Evolutionary conservation across 2,113 vertebrate species (phyloP).

Genomic region (Ramphastos sulfuratus): DNA sequence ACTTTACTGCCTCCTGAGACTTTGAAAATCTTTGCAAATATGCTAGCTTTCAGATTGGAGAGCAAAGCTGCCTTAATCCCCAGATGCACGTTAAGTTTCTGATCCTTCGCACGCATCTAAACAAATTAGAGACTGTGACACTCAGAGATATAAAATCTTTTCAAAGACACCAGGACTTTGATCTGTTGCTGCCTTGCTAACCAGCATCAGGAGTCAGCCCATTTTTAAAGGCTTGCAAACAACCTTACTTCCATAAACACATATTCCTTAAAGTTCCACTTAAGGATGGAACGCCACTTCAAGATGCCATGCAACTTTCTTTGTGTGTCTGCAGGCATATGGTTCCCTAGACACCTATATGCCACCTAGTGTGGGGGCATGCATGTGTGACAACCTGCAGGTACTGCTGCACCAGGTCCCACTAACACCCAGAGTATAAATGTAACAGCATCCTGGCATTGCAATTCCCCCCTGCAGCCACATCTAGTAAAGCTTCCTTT

Average conservation of each 20-base stretch:
- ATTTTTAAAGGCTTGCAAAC: constrained; percentile 8
- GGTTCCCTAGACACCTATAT: background rate
- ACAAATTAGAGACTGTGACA: constrained; percentile 30
- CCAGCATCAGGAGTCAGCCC: background rate
- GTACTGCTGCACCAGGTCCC: background rate
- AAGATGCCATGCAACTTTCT: background rate
- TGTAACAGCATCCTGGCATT: background rate
- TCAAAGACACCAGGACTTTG: background rate
- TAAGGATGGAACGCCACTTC: background rate
- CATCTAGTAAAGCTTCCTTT: background rate
- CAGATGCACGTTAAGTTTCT: background rate
- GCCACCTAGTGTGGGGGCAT: background rate
- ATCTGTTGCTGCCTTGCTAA: background rate
- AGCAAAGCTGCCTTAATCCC: constrained; percentile 47
- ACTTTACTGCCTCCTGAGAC: constrained; percentile 30
- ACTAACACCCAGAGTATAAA: background rate
- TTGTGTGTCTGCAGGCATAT: background rate
- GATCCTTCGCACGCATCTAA: constrained; percentile 43
- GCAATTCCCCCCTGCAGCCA: background rate
- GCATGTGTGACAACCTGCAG: background rate
- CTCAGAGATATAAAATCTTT: constrained; percentile 36
- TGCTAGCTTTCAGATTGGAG: background rate
- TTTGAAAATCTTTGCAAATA: constrained; percentile 33
- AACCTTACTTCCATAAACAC: background rate
- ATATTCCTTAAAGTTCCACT: background rate